phyloP scores from a whole-genome alignment of 1,140 invertebrate species.

The Periplaneta americana region DNA sequence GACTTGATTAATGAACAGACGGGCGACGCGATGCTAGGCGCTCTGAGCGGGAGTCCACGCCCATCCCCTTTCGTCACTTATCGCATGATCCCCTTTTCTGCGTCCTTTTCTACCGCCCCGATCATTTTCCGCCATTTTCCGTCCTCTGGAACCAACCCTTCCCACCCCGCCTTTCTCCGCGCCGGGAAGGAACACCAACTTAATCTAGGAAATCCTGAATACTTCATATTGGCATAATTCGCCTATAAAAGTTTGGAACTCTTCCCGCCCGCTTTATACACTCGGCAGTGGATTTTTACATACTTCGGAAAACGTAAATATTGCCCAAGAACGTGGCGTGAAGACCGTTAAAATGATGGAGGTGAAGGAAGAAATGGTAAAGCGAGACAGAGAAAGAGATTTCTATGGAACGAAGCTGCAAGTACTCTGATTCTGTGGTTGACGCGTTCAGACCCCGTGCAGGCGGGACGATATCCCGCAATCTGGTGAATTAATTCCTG shows the following conservation, averaged over 20 bases:
- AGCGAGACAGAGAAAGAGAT: background rate
- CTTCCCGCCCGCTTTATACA: conserved; percentile 7
- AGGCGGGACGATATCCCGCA: no score
- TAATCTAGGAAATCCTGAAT: conserved; percentile 22
- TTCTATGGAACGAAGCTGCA: no score
- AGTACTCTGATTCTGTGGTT: no score
- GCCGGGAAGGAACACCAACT: conserved; percentile 19
- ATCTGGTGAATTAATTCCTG: no score
- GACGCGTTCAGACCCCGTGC: no score
- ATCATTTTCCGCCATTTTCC: conserved; percentile 12
- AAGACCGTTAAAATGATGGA: conserved; percentile 11
- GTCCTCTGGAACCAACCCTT: background rate
- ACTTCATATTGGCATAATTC: conserved; percentile 23
- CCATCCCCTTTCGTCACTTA: no score
- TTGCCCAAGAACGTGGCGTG: conserved; percentile 13
- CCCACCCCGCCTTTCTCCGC: background rate
- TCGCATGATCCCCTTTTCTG: no score
- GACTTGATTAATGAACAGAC: background rate
- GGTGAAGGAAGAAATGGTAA: background rate
- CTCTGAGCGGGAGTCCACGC: background rate
- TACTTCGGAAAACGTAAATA: conserved; percentile 22
- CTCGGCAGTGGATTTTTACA: conserved; percentile 15
- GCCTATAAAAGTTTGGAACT: conserved; percentile 16
- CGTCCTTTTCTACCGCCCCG: background rate
- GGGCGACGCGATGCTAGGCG: background rate